These are phyloP conservation scores for Orientallactaga bullata DNA, from an alignment of 2,113 vertebrate species.

Conservation along the genomic window DNA sequence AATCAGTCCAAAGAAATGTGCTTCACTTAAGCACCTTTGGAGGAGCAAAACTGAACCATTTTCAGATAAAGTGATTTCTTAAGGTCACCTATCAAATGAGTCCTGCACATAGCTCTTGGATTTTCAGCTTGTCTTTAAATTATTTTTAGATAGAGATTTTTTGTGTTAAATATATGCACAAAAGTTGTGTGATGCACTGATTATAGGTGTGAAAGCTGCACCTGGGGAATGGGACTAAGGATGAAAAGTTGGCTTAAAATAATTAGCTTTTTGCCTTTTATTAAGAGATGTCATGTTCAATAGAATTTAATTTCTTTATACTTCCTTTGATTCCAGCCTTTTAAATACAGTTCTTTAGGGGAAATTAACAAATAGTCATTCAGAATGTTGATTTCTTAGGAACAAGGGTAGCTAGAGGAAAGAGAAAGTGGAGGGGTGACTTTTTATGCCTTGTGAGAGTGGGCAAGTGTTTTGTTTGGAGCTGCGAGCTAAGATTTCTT, in stretches of 20 bases:
- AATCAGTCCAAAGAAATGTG: conserved; percentile 34
- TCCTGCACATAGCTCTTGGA: conserved; percentile 16
- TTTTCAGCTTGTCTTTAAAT: conserved; percentile 70
- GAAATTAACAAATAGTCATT: conserved; percentile 70
- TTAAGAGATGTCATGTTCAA: conserved; percentile 67
- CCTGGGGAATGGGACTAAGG: conserved; percentile 62
- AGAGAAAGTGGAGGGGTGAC: conserved; percentile 69
- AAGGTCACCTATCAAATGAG: conserved; percentile 12
- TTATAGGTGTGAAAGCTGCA: conserved; percentile 65
- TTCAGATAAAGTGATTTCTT: conserved; percentile 50
- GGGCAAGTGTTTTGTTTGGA: conserved; percentile 59
- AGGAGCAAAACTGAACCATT: conserved; percentile 38
- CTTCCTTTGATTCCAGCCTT: conserved; percentile 30
- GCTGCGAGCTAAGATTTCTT: conserved; percentile 80
- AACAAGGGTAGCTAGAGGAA: conserved; percentile 49
- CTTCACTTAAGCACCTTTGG: conserved; percentile 53
- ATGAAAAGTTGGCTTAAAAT: conserved; percentile 77
- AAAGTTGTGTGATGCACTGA: conserved; percentile 74
- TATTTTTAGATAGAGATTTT: conserved; percentile 57
- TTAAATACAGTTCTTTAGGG: conserved; percentile 73
- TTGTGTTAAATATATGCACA: conserved; percentile 54
- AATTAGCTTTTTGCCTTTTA: conserved; percentile 75
- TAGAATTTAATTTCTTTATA: conserved; percentile 74
- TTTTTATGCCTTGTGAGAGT: conserved; percentile 41
- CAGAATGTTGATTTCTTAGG: conserved; percentile 65